Percentiles rank a stretch among this genome's conserved stretches.
phyloP scores from a whole-genome alignment of 2,113 vertebrate genomes.

The Tragelaphus buxtoni region DNA sequence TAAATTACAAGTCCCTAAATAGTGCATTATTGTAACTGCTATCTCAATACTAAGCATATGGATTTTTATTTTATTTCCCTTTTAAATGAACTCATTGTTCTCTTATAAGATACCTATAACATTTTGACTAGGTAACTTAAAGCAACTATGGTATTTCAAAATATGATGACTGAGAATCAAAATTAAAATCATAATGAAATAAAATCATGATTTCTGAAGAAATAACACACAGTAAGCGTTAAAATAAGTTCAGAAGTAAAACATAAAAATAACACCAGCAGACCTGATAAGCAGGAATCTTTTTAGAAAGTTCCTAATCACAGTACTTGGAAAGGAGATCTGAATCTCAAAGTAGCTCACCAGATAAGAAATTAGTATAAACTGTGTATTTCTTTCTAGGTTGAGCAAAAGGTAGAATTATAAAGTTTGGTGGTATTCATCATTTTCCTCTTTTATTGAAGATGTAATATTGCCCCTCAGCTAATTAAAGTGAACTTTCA shows the following conservation, averaged over 20 bases:
- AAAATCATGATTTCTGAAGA: too few species aligned
- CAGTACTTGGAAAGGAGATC: neutral
- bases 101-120: constrained; percentile 55
- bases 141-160: constrained; percentile 52
- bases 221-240: constrained; percentile 12
- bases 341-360: constrained; percentile 18
- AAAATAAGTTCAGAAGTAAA: constrained; percentile 7
- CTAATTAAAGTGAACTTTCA: neutral
- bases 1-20: constrained; percentile 72
- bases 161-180: constrained; percentile 53
- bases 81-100: constrained; percentile 47
- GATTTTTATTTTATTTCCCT: constrained; percentile 57
- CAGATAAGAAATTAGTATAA: constrained; percentile 8
- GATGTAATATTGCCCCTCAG: neutral
- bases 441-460: neutral
- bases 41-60: constrained; percentile 58
- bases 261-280: constrained; percentile 26
- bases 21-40: constrained; percentile 65
- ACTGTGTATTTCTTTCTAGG: neutral
- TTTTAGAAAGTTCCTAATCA: constrained; percentile 9
- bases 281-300: neutral
- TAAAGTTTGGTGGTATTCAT: neutral
- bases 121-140: constrained; percentile 59
- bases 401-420: neutral
- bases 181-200: constrained; percentile 67